Evolutionary conservation across 30 jellyfish, hydroid and myxozoan genomes (phyloP).

Genomic region (Rhopilema esculentum): DNA sequence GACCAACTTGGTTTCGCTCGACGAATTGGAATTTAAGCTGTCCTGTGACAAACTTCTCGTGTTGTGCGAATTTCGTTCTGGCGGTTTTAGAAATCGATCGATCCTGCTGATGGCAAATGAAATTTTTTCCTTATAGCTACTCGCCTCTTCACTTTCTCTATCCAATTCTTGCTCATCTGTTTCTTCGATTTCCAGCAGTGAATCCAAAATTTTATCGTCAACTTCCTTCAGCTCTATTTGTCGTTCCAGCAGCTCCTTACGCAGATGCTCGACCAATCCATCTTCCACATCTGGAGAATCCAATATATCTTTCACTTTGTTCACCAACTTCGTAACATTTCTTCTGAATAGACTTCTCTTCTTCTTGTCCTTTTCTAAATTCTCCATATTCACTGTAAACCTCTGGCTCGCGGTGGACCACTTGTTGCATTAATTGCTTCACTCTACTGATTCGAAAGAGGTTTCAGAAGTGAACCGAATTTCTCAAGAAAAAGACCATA

Average conservation of each 20-base stretch:
- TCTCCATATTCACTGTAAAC: too few relatives aligned
- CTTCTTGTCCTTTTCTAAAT: too few relatives aligned
- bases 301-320: too few relatives aligned
- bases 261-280: neutral
- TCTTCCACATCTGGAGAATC: too few relatives aligned
- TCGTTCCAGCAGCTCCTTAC: neutral
- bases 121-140: neutral
- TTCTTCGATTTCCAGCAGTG: neutral
- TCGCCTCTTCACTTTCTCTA: slow-evolving; percentile 4
- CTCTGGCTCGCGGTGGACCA: too few relatives aligned
- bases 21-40: neutral
- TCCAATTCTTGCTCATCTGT: slow-evolving; percentile 1
- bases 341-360: too few relatives aligned
- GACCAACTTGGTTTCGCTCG: neutral
- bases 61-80: neutral
- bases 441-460: too few relatives aligned
- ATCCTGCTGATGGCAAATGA: neutral
- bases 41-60: neutral
- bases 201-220: slow-evolving; percentile 6
- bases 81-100: neutral
- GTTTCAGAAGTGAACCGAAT: too few relatives aligned
- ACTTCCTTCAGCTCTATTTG: neutral
- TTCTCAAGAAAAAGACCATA: too few relatives aligned
- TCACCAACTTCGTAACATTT: too few relatives aligned
- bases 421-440: too few relatives aligned